phyloP scores from a whole-genome alignment of 1,140 invertebrate species.

The Theocolax elegans region DNA sequence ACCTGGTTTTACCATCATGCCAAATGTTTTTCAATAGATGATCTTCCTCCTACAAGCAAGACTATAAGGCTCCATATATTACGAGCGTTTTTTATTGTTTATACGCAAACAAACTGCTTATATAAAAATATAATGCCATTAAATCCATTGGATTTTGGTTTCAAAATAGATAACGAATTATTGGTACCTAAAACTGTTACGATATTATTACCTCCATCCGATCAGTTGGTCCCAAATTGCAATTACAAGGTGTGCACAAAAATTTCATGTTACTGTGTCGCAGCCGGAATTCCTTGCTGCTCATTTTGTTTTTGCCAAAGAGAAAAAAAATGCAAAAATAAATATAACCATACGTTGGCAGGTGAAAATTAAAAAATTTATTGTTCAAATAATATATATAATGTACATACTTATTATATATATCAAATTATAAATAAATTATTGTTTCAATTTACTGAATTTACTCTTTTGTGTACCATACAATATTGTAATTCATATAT shows the following conservation, averaged over 20 bases:
- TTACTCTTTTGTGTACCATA: too few species aligned
- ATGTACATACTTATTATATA: too few species aligned
- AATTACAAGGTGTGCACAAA: not conserved
- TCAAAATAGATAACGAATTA: not conserved
- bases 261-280: not conserved
- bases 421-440: too few species aligned
- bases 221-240: not conserved
- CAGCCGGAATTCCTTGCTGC: not conserved
- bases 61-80: conserved; percentile 4
- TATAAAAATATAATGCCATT: not conserved
- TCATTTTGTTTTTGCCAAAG: not conserved
- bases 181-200: not conserved
- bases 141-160: too few species aligned
- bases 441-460: too few species aligned
- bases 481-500: too few species aligned
- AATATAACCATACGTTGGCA: too few species aligned
- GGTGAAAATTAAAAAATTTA: too few species aligned
- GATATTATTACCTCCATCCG: not conserved
- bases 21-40: conserved; percentile 7
- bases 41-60: not conserved
- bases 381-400: too few species aligned
- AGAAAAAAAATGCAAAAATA: not conserved
- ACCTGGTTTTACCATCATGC: not conserved
- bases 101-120: not conserved
- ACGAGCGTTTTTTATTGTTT: not conserved